Percentiles rank a stretch among this genome's conserved stretches.
phyloP scores from a whole-genome alignment of 2,888 invertebrate genomes.

The Yponomeuta plumbellus region DNA sequence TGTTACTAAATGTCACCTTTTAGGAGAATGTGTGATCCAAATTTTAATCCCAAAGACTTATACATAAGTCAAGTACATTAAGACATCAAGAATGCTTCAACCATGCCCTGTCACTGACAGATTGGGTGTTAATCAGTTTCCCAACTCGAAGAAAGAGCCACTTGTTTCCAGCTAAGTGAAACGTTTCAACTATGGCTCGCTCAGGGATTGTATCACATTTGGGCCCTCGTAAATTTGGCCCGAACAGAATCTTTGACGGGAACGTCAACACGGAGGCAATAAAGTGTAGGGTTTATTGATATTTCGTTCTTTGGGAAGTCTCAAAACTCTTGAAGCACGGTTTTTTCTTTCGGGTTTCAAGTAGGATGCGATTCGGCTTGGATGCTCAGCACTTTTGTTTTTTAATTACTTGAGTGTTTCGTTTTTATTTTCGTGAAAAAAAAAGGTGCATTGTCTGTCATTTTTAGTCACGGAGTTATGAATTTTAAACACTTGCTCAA shows the following conservation, averaged over 20 bases:
- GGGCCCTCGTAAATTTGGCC: slow-evolving; percentile 48
- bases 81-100: background rate
- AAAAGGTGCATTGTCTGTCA: too few relatives aligned
- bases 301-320: slow-evolving; percentile 41
- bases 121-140: background rate
- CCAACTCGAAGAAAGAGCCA: background rate
- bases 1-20: too few relatives aligned
- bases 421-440: background rate
- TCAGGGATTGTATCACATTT: background rate
- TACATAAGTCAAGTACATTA: background rate
- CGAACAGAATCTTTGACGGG: slow-evolving; percentile 41
- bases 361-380: slow-evolving; percentile 28
- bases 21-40: background rate
- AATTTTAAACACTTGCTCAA: background rate
- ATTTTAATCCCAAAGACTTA: background rate
- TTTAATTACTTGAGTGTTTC: background rate
- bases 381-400: background rate
- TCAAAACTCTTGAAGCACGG: slow-evolving; percentile 33
- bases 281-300: slow-evolving; percentile 64
- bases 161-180: background rate
- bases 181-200: background rate
- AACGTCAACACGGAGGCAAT: slow-evolving; percentile 56
- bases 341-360: slow-evolving; percentile 37
- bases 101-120: background rate
- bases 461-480: background rate